These are phyloP conservation scores for Bos taurus DNA, from an alignment of 2,113 vertebrate genomes.

Conservation along the genomic window DNA sequence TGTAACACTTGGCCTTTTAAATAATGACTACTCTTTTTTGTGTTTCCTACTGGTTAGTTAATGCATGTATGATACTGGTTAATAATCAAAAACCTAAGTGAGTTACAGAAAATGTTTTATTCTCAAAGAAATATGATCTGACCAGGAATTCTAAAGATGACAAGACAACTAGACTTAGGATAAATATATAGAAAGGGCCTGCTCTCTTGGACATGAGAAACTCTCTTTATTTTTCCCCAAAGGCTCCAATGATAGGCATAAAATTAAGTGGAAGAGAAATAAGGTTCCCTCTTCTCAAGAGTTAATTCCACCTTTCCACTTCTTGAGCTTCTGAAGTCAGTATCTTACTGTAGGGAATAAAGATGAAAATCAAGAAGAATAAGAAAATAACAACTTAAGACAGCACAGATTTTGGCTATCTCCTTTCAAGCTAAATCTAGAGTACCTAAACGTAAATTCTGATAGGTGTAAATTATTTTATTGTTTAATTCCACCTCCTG, in stretches of 20 bases:
- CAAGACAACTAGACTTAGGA: neutral
- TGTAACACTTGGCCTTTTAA: neutral
- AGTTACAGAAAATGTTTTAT: conserved; percentile 13
- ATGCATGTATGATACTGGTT: neutral
- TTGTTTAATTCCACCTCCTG: neutral
- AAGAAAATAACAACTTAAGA: neutral
- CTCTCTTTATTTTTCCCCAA: neutral
- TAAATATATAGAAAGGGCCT: neutral
- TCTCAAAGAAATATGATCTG: conserved; percentile 6
- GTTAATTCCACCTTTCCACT: neutral
- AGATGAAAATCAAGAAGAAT: neutral
- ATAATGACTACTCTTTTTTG: neutral
- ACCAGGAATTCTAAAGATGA: neutral
- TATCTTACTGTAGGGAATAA: neutral
- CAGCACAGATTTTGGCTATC: neutral
- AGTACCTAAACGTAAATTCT: neutral
- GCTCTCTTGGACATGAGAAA: neutral
- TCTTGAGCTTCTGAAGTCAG: neutral
- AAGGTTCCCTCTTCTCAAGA: neutral
- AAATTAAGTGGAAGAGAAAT: neutral
- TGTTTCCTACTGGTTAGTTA: conserved; percentile 2
- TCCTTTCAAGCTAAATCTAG: neutral
- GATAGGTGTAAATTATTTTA: neutral
- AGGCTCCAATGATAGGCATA: neutral
- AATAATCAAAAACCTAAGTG: neutral